Percentiles rank a stretch among this genome's conserved stretches.
phyloP scores from a whole-genome alignment of 1,140 invertebrate species.

The Eubasilissa regina region DNA sequence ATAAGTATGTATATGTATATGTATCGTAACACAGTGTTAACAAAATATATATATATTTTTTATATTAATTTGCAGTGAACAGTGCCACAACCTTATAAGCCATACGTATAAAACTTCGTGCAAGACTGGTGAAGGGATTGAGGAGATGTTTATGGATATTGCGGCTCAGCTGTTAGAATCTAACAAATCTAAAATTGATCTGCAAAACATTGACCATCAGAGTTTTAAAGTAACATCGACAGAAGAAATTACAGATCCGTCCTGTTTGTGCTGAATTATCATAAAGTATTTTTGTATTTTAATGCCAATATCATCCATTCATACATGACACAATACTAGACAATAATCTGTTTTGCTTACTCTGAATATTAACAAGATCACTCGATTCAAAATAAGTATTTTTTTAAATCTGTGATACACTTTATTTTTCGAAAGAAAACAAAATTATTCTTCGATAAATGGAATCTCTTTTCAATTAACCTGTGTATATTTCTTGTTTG shows the following conservation, averaged over 20 bases:
- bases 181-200: constrained; percentile 85
- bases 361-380: too few relatives aligned
- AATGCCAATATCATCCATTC: neutral
- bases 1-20: too few relatives aligned
- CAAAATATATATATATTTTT: too few relatives aligned
- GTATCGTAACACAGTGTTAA: too few relatives aligned
- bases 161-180: constrained; percentile 83
- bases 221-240: constrained; percentile 83
- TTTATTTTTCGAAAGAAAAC: too few relatives aligned
- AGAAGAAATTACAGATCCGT: constrained; percentile 76
- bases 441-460: too few relatives aligned
- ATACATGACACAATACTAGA: neutral
- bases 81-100: constrained; percentile 92
- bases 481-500: too few relatives aligned
- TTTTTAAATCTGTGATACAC: too few relatives aligned
- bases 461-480: too few relatives aligned
- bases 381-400: too few relatives aligned
- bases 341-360: neutral
- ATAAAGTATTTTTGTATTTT: constrained; percentile 42
- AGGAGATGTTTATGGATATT: constrained; percentile 93
- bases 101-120: constrained; percentile 93
- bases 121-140: constrained; percentile 88
- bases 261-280: constrained; percentile 76
- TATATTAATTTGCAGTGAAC: constrained; percentile 77
- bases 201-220: constrained; percentile 84